Percentiles rank a stretch among this genome's conserved stretches.
These are phyloP conservation scores for Drosophila fuyamai DNA, from an alignment of 1,140 invertebrate genomes.

Conservation along the genomic window DNA sequence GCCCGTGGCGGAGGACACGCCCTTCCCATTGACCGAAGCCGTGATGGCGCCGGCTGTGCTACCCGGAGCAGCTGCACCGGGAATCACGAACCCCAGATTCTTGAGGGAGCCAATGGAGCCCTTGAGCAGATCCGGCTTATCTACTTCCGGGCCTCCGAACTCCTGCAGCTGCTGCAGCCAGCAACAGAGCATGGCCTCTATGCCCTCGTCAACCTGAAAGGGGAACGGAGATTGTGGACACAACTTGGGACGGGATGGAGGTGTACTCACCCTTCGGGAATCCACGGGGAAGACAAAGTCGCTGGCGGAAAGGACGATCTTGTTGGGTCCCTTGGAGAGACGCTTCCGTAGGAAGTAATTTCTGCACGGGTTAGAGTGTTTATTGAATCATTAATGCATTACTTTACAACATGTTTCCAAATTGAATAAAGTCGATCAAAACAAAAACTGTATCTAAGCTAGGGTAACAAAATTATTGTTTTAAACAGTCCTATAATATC, in stretches of 20 bases:
- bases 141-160: constrained; percentile 91
- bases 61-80: constrained; percentile 72
- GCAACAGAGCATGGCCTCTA: constrained; percentile 92
- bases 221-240: not conserved
- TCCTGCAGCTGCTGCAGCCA: constrained; percentile 92
- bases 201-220: constrained; percentile 90
- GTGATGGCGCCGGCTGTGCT: constrained; percentile 85
- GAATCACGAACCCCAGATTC: constrained; percentile 85
- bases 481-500: too few relatives aligned
- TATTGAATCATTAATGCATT: too few relatives aligned
- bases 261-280: constrained; percentile 87
- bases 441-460: too few relatives aligned
- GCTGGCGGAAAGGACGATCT: constrained; percentile 89
- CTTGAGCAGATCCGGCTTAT: constrained; percentile 92
- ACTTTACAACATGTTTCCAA: too few relatives aligned
- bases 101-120: constrained; percentile 90
- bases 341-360: constrained; percentile 88
- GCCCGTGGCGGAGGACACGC: constrained; percentile 85
- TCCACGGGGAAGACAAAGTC: constrained; percentile 91
- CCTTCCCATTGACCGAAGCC: constrained; percentile 65
- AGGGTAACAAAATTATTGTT: too few relatives aligned
- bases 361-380: constrained; percentile 64
- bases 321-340: constrained; percentile 90
- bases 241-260: not conserved
- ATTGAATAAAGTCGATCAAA: too few relatives aligned